phyloP scores from a whole-genome alignment of 2,888 invertebrate genomes.

The Chrysotoxum bicinctum region DNA sequence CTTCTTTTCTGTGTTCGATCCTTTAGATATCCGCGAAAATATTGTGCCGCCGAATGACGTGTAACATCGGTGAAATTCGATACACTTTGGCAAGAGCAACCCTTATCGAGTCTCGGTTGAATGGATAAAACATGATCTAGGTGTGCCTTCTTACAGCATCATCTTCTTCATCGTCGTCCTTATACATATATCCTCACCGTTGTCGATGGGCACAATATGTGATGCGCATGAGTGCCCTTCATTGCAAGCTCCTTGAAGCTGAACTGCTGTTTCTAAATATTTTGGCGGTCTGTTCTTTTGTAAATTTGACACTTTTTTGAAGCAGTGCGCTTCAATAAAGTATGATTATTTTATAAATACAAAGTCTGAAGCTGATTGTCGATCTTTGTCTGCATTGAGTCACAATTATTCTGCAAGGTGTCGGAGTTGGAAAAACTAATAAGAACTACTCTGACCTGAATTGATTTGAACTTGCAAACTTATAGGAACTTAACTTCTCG shows the following conservation, averaged over 20 bases:
- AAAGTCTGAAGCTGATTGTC: constrained; percentile 20
- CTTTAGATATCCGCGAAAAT: constrained; percentile 63
- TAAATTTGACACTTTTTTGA: constrained; percentile 71
- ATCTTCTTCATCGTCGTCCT: constrained; percentile 45
- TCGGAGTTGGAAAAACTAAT: not conserved
- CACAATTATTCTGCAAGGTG: constrained; percentile 23
- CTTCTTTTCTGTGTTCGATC: constrained; percentile 52
- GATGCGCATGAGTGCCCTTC: constrained; percentile 48
- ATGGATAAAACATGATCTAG: constrained; percentile 73
- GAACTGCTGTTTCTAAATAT: constrained; percentile 67
- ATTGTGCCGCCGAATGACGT: constrained; percentile 49
- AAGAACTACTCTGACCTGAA: constrained; percentile 13
- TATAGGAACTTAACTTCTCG: not conserved
- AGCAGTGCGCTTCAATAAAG: constrained; percentile 55
- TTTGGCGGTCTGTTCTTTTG: constrained; percentile 69
- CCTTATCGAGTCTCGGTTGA: constrained; percentile 70
- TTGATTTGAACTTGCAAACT: not conserved
- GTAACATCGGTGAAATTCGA: constrained; percentile 61
- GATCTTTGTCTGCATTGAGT: constrained; percentile 34
- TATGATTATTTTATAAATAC: constrained; percentile 17
- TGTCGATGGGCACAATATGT: constrained; percentile 34
- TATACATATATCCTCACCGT: not conserved
- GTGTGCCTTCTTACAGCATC: constrained; percentile 73
- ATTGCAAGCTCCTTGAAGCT: constrained; percentile 65
- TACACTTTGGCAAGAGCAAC: constrained; percentile 60